Percentiles rank a stretch among this genome's conserved stretches.
phyloP scores from a whole-genome alignment of 2,888 invertebrate genomes.

The Perdita meconis region DNA sequence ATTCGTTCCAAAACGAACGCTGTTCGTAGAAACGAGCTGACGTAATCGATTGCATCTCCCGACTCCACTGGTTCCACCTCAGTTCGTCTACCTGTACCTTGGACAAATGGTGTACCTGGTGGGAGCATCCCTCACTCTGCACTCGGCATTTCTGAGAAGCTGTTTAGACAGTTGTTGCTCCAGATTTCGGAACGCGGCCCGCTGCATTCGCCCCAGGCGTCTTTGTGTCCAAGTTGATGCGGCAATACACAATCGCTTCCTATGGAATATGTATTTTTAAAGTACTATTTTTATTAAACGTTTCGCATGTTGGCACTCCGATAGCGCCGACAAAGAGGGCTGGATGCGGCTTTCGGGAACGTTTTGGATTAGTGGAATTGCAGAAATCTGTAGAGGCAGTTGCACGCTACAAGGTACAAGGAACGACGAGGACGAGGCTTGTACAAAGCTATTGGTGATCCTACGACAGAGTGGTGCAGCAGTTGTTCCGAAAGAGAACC shows the following conservation, averaged over 20 bases:
- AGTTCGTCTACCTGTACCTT: slow-evolving; percentile 37
- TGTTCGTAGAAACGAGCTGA: slow-evolving; percentile 5
- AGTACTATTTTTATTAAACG: neutral
- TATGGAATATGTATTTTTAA: neutral
- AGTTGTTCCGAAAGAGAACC: slow-evolving; percentile 37
- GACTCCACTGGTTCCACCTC: slow-evolving; percentile 3
- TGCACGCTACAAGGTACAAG: neutral
- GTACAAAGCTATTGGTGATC: slow-evolving; percentile 47
- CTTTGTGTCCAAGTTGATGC: slow-evolving; percentile 2
- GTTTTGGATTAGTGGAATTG: slow-evolving; percentile 14
- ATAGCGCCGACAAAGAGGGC: neutral
- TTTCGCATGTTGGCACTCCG: too few species aligned
- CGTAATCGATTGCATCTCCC: slow-evolving; percentile 27
- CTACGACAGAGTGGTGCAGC: slow-evolving; percentile 19
- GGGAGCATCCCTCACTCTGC: slow-evolving; percentile 33
- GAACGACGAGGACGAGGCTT: slow-evolving; percentile 5
- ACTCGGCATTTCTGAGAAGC: slow-evolving; percentile 55
- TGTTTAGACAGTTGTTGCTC: slow-evolving; percentile 44
- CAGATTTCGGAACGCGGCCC: slow-evolving; percentile 32
- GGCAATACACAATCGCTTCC: neutral
- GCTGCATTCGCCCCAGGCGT: slow-evolving; percentile 14
- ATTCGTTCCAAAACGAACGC: neutral
- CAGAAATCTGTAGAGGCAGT: slow-evolving; percentile 5
- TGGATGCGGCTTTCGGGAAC: neutral
- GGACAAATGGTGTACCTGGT: slow-evolving; percentile 44